These are phyloP conservation scores for Jordanella pulchra DNA, from an alignment of 2,797 vertebrate species.

Conservation along the genomic window DNA sequence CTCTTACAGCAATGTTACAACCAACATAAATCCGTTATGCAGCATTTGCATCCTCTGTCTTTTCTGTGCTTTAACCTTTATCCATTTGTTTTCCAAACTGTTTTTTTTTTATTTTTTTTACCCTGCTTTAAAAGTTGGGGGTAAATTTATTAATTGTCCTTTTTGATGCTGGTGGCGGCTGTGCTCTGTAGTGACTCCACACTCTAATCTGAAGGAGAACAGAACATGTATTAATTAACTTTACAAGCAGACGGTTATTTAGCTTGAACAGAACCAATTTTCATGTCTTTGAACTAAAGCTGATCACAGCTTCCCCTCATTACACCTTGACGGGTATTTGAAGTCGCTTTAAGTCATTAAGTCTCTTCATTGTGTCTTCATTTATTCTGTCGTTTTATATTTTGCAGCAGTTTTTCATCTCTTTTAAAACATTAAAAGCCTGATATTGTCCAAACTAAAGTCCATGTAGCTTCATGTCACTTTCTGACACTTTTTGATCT, in stretches of 20 bases:
- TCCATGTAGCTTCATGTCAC: not conserved
- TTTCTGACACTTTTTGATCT: too few species aligned
- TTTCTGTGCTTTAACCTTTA: not conserved
- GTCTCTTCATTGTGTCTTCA: not conserved
- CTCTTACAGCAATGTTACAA: too few species aligned
- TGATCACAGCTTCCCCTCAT: not conserved
- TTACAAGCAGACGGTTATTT: not conserved
- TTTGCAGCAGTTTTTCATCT: too few species aligned
- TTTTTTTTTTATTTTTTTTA: not conserved
- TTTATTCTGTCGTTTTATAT: not conserved
- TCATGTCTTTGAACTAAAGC: not conserved
- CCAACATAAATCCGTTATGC: too few species aligned
- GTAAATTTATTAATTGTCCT: not conserved
- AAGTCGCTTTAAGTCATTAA: not conserved
- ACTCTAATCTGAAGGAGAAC: constrained; percentile 15
- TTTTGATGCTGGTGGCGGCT: not conserved
- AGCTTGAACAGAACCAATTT: not conserved
- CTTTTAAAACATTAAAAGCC: not conserved
- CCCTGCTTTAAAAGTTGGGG: not conserved
- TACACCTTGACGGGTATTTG: not conserved
- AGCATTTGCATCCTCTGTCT: not conserved
- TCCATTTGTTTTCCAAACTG: not conserved
- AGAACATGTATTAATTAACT: constrained; percentile 15
- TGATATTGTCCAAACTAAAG: not conserved
- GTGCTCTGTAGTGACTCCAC: not conserved